Conservation (phyloP, 2,888 invertebrate genomes). For the Spatulosminthurus flaviceps region DNA sequence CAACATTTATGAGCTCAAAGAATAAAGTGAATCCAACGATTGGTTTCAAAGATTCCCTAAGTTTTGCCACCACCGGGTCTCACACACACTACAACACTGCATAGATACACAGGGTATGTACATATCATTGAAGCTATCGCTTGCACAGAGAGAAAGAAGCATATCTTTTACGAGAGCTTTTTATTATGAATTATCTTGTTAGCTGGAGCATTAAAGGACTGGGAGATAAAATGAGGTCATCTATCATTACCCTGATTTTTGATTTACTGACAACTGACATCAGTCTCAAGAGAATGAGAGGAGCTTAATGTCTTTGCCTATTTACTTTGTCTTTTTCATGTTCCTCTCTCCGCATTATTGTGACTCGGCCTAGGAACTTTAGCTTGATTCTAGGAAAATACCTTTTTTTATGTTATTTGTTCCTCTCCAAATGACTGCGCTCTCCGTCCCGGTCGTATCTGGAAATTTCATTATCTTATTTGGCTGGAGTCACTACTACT, state of each 20-base stretch:
- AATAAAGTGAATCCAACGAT: conserved; percentile 19
- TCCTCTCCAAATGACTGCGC: too few species aligned
- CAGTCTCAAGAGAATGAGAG: conserved; percentile 19
- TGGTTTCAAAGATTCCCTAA: conserved; percentile 10
- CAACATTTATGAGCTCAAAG: conserved; percentile 31
- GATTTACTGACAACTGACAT: conserved; percentile 35
- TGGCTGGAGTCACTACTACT: too few species aligned
- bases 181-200: conserved; percentile 39
- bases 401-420: too few species aligned
- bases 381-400: too few species aligned
- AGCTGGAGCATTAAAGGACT: conserved; percentile 33
- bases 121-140: too few species aligned
- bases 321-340: neutral
- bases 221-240: conserved; percentile 33
- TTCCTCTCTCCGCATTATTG: too few species aligned
- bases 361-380: too few species aligned
- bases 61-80: too few species aligned
- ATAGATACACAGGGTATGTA: too few species aligned
- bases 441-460: too few species aligned
- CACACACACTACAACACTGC: too few species aligned
- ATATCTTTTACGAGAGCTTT: conserved; percentile 24
- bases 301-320: conserved; percentile 29
- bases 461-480: too few species aligned
- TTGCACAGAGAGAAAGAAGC: neutral
- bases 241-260: conserved; percentile 33